Conservation (phyloP, 2,113 vertebrate species). For the Anarrhichthys ocellatus region DNA sequence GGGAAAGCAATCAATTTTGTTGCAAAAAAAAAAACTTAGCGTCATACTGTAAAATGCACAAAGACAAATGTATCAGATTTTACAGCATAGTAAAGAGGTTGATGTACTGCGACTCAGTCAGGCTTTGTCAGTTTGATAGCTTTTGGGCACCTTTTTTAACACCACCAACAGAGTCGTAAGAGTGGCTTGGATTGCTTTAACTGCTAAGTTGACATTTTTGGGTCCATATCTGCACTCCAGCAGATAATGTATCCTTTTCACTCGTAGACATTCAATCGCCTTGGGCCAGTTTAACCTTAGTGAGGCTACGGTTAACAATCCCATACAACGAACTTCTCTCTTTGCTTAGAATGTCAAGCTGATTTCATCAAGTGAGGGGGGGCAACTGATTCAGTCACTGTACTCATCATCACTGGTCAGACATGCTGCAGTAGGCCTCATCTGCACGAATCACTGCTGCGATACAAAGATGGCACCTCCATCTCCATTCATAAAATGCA, state of each 20-base stretch:
- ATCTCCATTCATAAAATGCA: slow-evolving; percentile 12
- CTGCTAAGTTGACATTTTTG: slow-evolving; percentile 79
- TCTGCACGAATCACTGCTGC: slow-evolving; percentile 4
- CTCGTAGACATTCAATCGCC: slow-evolving; percentile 13
- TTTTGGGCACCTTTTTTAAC: slow-evolving; percentile 76
- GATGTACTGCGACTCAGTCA: slow-evolving; percentile 67
- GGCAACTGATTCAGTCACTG: not conserved
- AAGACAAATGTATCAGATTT: slow-evolving; percentile 76
- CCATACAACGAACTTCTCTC: not conserved
- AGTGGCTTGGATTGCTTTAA: slow-evolving; percentile 66
- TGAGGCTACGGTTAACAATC: slow-evolving; percentile 21
- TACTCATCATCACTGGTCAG: slow-evolving; percentile 5
- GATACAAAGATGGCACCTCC: slow-evolving; percentile 17
- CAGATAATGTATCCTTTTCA: slow-evolving; percentile 29
- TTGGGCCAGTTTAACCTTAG: not conserved
- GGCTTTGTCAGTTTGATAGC: slow-evolving; percentile 76
- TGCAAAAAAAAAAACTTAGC: slow-evolving; percentile 36
- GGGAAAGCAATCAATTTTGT: slow-evolving; percentile 54
- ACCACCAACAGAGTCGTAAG: slow-evolving; percentile 70
- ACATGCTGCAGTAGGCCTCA: not conserved
- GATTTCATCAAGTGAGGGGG: slow-evolving; percentile 17
- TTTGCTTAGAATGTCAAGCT: slow-evolving; percentile 2
- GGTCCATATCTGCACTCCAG: slow-evolving; percentile 55
- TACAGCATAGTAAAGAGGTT: slow-evolving; percentile 73
- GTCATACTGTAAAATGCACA: slow-evolving; percentile 64